A percentile compares a stretch with the other conserved stretches of the same genome.
These are phyloP conservation scores for Phania funesta DNA, from an alignment of 2,888 invertebrate genomes.

Conservation along the genomic window DNA sequence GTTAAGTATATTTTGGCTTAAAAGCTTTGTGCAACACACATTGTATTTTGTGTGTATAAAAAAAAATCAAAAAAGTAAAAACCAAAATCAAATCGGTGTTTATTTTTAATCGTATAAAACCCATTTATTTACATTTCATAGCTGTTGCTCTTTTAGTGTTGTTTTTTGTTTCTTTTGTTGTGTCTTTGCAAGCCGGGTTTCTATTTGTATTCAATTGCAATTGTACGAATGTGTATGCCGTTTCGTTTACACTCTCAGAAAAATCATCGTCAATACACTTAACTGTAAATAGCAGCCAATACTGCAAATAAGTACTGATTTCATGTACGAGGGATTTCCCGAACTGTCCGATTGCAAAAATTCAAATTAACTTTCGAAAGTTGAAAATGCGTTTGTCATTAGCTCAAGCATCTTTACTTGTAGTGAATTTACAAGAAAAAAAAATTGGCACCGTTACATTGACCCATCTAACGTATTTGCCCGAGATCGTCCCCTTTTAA, in stretches of 20 bases:
- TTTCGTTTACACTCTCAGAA: not conserved
- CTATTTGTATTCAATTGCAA: slow-evolving; percentile 19
- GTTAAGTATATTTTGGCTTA: slow-evolving; percentile 57
- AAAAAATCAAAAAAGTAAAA: slow-evolving; percentile 38
- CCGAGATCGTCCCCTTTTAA: too few relatives aligned
- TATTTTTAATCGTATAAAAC: slow-evolving; percentile 37
- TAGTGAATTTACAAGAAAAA: too few relatives aligned
- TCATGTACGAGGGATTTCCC: too few relatives aligned
- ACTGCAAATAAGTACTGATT: too few relatives aligned
- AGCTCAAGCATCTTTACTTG: too few relatives aligned
- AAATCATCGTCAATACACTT: too few relatives aligned
- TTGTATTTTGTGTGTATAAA: slow-evolving; percentile 29
- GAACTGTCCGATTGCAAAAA: too few relatives aligned
- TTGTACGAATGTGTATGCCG: not conserved
- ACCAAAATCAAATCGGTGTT: slow-evolving; percentile 64
- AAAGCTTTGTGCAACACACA: slow-evolving; percentile 59
- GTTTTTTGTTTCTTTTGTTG: slow-evolving; percentile 28
- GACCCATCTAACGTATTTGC: too few relatives aligned
- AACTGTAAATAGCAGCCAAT: too few relatives aligned
- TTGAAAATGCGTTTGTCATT: too few relatives aligned
- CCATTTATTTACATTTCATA: slow-evolving; percentile 39
- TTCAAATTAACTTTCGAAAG: too few relatives aligned
- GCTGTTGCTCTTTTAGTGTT: slow-evolving; percentile 24
- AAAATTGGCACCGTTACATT: too few relatives aligned
- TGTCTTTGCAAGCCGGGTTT: slow-evolving; percentile 62